A percentile compares a stretch with the other conserved stretches of the same genome.
These are phyloP conservation scores for Natrix natrix DNA, from an alignment of 2,797 vertebrate genomes.

Conservation along the genomic window DNA sequence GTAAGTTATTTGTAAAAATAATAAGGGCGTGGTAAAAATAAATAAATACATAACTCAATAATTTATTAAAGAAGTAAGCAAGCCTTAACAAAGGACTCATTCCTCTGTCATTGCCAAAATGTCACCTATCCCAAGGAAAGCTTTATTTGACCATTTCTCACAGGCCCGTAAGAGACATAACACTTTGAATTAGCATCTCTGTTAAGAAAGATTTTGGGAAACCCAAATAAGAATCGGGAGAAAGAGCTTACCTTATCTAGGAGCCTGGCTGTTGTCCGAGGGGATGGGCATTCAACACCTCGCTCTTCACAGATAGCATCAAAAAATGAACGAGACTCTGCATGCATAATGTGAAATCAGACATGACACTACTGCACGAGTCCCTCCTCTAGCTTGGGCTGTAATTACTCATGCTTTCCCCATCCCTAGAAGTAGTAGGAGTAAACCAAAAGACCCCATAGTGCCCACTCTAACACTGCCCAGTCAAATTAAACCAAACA, in stretches of 20 bases:
- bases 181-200: not conserved
- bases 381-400: not conserved
- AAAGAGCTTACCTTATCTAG: conserved; percentile 87
- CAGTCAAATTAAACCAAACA: not conserved
- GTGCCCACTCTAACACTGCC: not conserved
- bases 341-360: conserved; percentile 27
- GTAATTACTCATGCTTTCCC: not conserved
- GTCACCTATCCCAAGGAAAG: not conserved
- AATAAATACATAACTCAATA: not conserved
- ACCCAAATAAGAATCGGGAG: not conserved
- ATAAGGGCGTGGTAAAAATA: not conserved
- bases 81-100: not conserved
- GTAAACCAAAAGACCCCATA: not conserved
- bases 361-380: not conserved
- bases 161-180: not conserved
- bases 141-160: not conserved
- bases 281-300: conserved; percentile 88
- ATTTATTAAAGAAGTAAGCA: not conserved
- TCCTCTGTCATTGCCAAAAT: not conserved
- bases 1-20: not conserved
- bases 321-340: conserved; percentile 92
- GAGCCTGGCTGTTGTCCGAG: conserved; percentile 92
- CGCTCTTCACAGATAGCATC: conserved; percentile 85
- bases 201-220: not conserved
- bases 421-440: not conserved